Base-by-base conservation (phyloP, 2,113 vertebrate genomes). In the Gambusia holbrooki region DNA sequence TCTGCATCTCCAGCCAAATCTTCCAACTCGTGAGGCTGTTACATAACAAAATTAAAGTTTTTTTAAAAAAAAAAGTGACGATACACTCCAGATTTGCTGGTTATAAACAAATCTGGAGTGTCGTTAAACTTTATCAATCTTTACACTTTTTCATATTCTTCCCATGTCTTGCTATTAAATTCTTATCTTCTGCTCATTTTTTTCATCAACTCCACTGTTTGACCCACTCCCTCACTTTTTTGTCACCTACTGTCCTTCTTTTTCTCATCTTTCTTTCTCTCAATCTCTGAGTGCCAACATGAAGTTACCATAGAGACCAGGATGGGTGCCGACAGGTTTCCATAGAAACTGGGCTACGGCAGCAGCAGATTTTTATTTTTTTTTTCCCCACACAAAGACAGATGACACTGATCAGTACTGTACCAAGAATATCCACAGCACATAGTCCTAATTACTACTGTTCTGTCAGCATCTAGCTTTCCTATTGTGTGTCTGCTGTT, bases 261-360 rank as follows among this genome's bases (percentile, higher is more conserved):
- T 9, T 9, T 29, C 71, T 73, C 71, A 51, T 73, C 62, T 83
- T 79, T 73, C 65, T 78, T 78, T 86, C 70, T 81, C 70, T 84
- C 65, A 15, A 13, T 81, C 77, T 88, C 84, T 85, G 82, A 86
- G 85, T 86, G 79, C 88, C 89, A 90, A 89, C 85, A 69, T 87
- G 80, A 86, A 87, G 95, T 97, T 97, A 92, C 96, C 92, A 96
- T 96, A 94, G 95, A 89, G 92, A 97, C 94, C 89, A 88, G 85
- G 93, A 94, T 94, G 92, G 88, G 94, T 91, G 83, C 51, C 77
- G 40, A 84, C 9, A 40, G 37, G 94, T 93, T 83, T 62, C 95
- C 94, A 96, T 96, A 93, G 96, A 92, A 97, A 97, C 96, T 90
- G 83, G 77, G 87, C 87, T 89, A 91, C 85, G n/a, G 91, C 88